These are phyloP conservation scores for Tychaedon coryphoeus DNA, from an alignment of 2,113 vertebrate species.

Conservation along the genomic window DNA sequence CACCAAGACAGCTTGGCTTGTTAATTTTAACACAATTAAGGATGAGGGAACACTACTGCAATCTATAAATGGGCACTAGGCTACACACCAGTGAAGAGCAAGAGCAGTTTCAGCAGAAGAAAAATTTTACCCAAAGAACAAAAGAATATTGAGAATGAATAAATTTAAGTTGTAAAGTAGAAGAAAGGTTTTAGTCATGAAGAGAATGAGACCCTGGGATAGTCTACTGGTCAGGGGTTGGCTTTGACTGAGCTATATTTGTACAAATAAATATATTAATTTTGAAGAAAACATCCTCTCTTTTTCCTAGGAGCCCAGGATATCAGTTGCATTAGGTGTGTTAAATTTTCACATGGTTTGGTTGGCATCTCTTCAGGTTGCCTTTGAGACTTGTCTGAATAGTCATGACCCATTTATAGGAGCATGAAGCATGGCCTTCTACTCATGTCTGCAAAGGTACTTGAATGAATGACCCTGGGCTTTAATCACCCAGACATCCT, in stretches of 20 bases:
- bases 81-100: neutral
- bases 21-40: constrained; percentile 2
- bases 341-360: neutral
- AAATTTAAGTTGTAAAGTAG: neutral
- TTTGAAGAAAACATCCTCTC: neutral
- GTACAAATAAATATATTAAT: neutral
- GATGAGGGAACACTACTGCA: rapidly evolving
- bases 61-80: neutral
- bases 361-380: neutral
- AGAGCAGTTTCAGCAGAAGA: neutral
- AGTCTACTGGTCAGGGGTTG: neutral
- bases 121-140: neutral
- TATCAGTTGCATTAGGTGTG: neutral
- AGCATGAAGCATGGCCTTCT: neutral
- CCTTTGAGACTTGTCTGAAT: neutral
- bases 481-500: neutral
- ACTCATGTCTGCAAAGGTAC: neutral
- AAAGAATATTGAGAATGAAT: neutral
- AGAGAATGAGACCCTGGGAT: neutral
- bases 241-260: neutral
- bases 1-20: neutral
- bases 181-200: neutral
- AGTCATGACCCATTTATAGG: neutral
- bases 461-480: neutral
- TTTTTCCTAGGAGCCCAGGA: neutral